Conservation (phyloP, 2,113 vertebrate species). For the Xenopus tropicalis region DNA sequence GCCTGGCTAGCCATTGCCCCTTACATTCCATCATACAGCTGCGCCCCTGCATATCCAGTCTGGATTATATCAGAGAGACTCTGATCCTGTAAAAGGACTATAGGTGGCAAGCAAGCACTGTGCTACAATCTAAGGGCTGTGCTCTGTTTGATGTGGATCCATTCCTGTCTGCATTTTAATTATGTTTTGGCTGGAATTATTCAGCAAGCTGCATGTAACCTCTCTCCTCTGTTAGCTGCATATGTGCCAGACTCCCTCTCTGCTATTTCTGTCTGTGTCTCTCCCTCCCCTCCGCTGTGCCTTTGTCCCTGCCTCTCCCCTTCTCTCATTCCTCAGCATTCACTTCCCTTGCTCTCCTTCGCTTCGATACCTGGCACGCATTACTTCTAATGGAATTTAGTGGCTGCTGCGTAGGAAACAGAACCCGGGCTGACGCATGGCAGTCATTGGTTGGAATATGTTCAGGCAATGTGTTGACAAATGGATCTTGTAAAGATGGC, state of each 20-base stretch:
- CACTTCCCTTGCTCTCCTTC: slow-evolving; percentile 8
- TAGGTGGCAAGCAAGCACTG: slow-evolving; percentile 43
- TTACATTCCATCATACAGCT: slow-evolving; percentile 26
- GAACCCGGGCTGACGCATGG: background rate
- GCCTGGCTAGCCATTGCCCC: slow-evolving; percentile 17
- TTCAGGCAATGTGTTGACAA: background rate
- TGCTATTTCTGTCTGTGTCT: slow-evolving; percentile 43
- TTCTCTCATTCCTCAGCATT: slow-evolving; percentile 22
- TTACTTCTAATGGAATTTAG: slow-evolving; percentile 31
- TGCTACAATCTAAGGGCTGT: slow-evolving; percentile 31
- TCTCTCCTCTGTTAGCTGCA: slow-evolving; percentile 43
- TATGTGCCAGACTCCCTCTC: slow-evolving; percentile 43
- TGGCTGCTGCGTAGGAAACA: slow-evolving; percentile 28
- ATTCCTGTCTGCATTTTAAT: slow-evolving; percentile 46
- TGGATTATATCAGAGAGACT: slow-evolving; percentile 32
- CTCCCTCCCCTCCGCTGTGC: slow-evolving; percentile 23
- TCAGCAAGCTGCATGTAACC: slow-evolving; percentile 44
- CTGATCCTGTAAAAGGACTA: slow-evolving; percentile 41
- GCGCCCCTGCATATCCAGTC: slow-evolving; percentile 31
- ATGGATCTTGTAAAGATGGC: slow-evolving; percentile 2
- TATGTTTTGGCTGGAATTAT: slow-evolving; percentile 45
- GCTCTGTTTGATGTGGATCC: slow-evolving; percentile 43
- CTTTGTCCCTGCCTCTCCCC: slow-evolving; percentile 22
- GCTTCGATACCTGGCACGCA: slow-evolving; percentile 33
- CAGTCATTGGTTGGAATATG: background rate